Evolutionary conservation across 92 coral and sea anemone genomes (phyloP).

Genomic region (Phenganax stokvisi): DNA sequence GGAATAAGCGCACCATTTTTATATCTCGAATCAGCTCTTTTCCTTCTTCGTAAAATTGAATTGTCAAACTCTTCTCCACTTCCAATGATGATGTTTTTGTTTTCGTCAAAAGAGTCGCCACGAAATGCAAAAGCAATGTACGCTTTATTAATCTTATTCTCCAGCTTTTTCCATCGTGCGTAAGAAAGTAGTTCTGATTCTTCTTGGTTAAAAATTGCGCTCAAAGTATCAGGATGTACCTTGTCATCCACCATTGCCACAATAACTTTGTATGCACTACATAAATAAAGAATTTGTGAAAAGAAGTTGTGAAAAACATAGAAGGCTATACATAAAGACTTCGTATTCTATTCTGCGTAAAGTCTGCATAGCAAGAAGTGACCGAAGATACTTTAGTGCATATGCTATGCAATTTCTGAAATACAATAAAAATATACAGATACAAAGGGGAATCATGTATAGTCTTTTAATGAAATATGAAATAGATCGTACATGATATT

Average conservation of each 20-base stretch:
- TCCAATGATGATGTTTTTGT: slow-evolving; percentile 53
- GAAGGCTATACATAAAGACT: not conserved
- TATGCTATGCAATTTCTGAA: too few species aligned
- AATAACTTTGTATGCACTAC: slow-evolving; percentile 44
- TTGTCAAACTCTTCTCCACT: slow-evolving; percentile 23
- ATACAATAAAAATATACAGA: too few species aligned
- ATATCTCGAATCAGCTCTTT: slow-evolving; percentile 24
- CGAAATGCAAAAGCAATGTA: slow-evolving; percentile 55
- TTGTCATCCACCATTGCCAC: slow-evolving; percentile 20
- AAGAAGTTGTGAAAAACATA: not conserved
- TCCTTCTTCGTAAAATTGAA: slow-evolving; percentile 10
- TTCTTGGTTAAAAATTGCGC: not conserved
- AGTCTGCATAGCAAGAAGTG: not conserved
- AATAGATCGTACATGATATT: not conserved
- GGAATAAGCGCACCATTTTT: slow-evolving; percentile 53
- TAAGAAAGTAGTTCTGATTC: slow-evolving; percentile 1
- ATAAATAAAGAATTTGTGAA: not conserved
- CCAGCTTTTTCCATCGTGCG: slow-evolving; percentile 38
- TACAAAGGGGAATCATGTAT: too few species aligned
- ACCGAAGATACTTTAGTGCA: not conserved
- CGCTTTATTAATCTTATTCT: slow-evolving; percentile 20
- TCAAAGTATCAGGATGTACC: not conserved
- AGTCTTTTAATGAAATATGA: not conserved
- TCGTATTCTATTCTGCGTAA: not conserved
- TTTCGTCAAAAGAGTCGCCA: slow-evolving; percentile 35